These are phyloP conservation scores for Glareola pratincola DNA, from an alignment of 2,113 vertebrate species.

Conservation along the genomic window DNA sequence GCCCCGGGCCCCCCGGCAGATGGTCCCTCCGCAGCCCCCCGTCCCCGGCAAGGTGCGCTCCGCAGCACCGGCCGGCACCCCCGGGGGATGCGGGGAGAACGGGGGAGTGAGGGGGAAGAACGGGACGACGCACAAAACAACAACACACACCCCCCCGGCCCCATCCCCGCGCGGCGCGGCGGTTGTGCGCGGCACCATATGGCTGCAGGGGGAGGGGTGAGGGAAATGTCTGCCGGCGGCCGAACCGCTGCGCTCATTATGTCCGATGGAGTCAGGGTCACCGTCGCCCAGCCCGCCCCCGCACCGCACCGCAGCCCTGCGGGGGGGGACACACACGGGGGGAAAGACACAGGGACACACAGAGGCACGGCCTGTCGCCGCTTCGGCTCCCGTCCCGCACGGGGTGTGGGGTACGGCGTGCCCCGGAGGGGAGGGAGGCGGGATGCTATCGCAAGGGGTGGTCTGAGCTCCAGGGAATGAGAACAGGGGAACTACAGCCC, in stretches of 20 bases:
- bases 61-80: neutral
- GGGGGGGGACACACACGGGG: neutral
- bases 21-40: neutral
- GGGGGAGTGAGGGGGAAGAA: too few species aligned
- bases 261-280: slow-evolving; percentile 15
- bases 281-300: neutral
- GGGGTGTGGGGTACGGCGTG: neutral
- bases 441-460: neutral
- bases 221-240: slow-evolving; percentile 17
- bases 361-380: neutral
- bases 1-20: neutral
- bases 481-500: neutral
- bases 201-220: slow-evolving; percentile 40
- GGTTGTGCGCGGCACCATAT: slow-evolving; percentile 53
- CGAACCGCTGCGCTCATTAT: slow-evolving; percentile 30
- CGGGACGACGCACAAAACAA: neutral
- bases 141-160: neutral
- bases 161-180: neutral
- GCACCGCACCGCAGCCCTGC: neutral
- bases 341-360: neutral
- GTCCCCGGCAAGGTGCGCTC: neutral
- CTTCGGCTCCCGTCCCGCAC: neutral
- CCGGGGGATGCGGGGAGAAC: neutral
- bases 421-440: neutral
- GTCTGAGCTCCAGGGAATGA: neutral